Evolutionary conservation across 2,113 vertebrate genomes (phyloP).

Genomic region (Odocoileus virginianus): DNA sequence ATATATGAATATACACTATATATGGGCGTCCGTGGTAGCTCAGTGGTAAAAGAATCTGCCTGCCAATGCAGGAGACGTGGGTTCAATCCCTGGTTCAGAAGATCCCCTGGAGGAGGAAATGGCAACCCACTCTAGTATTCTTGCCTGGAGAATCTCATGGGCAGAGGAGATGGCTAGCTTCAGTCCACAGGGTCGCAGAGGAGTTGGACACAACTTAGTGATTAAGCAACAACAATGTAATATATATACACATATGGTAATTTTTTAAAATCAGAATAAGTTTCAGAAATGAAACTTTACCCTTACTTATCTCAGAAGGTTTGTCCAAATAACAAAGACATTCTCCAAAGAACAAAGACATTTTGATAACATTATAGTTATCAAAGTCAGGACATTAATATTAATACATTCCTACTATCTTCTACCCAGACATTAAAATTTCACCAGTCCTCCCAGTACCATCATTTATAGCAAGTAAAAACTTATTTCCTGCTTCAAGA

Average conservation of each 20-base stretch:
- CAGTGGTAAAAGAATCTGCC: not conserved
- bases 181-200: not conserved
- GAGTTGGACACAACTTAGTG: not conserved
- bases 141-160: not conserved
- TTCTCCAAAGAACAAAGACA: not conserved
- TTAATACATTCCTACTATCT: not conserved
- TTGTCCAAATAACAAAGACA: not conserved
- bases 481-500: not conserved
- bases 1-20: rapidly evolving
- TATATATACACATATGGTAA: not conserved
- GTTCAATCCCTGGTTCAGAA: not conserved
- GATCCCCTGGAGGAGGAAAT: not conserved
- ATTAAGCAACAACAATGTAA: not conserved
- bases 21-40: rapidly evolving
- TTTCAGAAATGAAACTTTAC: not conserved
- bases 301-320: not conserved
- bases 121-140: not conserved
- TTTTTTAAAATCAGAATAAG: not conserved
- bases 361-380: not conserved
- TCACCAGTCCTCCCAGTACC: not conserved
- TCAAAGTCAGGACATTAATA: not conserved
- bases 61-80: not conserved
- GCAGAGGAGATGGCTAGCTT: not conserved
- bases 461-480: not conserved
- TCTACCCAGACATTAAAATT: not conserved